phyloP scores from a whole-genome alignment of 2,113 vertebrate species.

The Spea multiplicata region DNA sequence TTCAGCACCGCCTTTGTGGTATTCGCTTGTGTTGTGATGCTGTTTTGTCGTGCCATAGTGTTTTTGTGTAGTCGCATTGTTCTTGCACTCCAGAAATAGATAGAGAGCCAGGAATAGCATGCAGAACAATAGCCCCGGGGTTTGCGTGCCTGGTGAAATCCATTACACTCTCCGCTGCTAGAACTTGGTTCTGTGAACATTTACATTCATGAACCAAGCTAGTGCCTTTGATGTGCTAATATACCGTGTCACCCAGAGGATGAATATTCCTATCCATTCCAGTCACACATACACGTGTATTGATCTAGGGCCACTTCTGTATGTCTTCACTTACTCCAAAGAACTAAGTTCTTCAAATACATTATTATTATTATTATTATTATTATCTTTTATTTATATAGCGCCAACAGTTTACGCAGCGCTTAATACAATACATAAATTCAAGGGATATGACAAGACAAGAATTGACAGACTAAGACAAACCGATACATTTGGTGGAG shows the following conservation, averaged over 20 bases:
- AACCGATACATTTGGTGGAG: too few species aligned
- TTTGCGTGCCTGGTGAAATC: slow-evolving; percentile 2
- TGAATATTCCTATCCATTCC: slow-evolving; percentile 18
- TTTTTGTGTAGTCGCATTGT: not conserved
- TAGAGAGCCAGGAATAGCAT: not conserved
- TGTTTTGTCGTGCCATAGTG: not conserved
- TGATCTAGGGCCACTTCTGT: not conserved
- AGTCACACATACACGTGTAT: slow-evolving; percentile 13
- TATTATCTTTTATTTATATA: too few species aligned
- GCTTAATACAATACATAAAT: too few species aligned
- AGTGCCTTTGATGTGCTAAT: slow-evolving; percentile 17
- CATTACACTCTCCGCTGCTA: slow-evolving; percentile 6
- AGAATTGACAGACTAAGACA: too few species aligned
- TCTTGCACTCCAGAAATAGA: not conserved
- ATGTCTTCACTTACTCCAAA: not conserved
- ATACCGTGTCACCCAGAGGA: not conserved
- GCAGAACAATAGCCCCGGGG: not conserved
- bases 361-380: too few species aligned
- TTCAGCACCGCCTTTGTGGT: too few species aligned
- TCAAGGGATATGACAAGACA: too few species aligned
- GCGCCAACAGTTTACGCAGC: too few species aligned
- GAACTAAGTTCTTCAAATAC: not conserved
- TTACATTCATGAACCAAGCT: slow-evolving; percentile 22
- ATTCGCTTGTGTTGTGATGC: not conserved
- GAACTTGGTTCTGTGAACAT: slow-evolving; percentile 15